Conservation (phyloP, 2,113 vertebrate genomes). For the Hippocampus comes region DNA sequence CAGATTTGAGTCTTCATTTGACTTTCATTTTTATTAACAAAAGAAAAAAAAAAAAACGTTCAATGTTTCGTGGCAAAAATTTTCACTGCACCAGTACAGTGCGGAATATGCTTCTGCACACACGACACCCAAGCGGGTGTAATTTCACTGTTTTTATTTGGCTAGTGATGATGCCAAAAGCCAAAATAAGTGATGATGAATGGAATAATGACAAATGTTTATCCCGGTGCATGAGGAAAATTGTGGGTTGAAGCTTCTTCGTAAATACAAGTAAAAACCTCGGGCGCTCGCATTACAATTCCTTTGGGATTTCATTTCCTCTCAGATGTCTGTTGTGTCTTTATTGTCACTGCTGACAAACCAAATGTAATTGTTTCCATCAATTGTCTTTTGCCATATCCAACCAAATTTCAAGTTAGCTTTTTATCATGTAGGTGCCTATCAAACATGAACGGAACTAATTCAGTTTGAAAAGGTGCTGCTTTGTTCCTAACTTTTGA, state of each 20-base stretch:
- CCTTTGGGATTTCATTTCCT: constrained; percentile 22
- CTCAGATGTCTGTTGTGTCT: constrained; percentile 21
- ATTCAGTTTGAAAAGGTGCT: not conserved
- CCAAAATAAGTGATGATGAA: constrained; percentile 6
- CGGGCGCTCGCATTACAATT: constrained; percentile 14
- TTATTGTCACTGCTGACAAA: constrained; percentile 19
- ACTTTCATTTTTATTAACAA: no score
- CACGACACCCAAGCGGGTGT: not conserved
- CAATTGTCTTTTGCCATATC: constrained; percentile 25
- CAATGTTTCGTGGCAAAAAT: not conserved
- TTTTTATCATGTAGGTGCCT: constrained; percentile 2
- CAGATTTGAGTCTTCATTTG: no score
- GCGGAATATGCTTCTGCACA: no score
- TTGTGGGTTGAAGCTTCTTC: not conserved
- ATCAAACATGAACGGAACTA: not conserved
- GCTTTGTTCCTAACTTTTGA: not conserved
- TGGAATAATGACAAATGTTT: constrained; percentile 11
- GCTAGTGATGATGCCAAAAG: constrained; percentile 6
- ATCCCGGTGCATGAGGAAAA: constrained; percentile 13
- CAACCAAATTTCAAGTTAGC: constrained; percentile 8
- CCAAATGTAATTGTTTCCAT: constrained; percentile 2
- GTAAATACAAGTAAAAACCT: constrained; percentile 25
- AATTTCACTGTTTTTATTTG: not conserved
- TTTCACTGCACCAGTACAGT: no score
- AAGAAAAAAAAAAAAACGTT: not conserved